Conservation (phyloP, 2,888 invertebrate genomes). For the Cantharis rustica region DNA sequence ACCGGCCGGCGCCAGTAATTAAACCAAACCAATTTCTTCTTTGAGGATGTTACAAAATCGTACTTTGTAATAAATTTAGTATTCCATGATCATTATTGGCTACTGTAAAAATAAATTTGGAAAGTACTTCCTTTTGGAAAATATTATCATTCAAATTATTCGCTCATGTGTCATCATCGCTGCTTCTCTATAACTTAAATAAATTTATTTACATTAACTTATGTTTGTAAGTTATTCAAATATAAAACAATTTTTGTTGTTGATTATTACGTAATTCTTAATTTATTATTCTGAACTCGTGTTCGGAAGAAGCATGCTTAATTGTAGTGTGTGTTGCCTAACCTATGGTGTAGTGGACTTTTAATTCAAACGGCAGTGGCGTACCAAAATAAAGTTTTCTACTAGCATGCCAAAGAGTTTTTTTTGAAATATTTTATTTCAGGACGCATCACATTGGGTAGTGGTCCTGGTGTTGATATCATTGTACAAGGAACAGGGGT, state of each 20-base stretch:
- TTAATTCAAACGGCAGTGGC: not conserved
- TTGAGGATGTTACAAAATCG: too few species aligned
- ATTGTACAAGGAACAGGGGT: slow-evolving; percentile 86
- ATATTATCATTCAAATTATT: not conserved
- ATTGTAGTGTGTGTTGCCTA: not conserved
- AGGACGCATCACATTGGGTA: slow-evolving; percentile 85
- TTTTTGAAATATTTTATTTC: slow-evolving; percentile 53
- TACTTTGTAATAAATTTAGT: too few species aligned
- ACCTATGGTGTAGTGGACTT: not conserved
- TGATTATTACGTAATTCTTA: not conserved
- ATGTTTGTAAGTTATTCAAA: not conserved
- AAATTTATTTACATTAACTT: not conserved
- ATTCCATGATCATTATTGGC: too few species aligned
- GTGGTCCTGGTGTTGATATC: slow-evolving; percentile 80
- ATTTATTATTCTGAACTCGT: not conserved
- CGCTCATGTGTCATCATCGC: not conserved
- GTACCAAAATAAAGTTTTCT: too few species aligned
- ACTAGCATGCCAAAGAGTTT: not conserved
- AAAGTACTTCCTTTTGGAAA: not conserved
- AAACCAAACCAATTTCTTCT: too few species aligned
- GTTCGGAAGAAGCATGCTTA: not conserved
- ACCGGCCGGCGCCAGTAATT: too few species aligned
- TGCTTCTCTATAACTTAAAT: not conserved
- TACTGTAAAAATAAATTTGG: too few species aligned
- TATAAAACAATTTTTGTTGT: not conserved